A percentile compares a stretch with the other conserved stretches of the same genome.
These are phyloP conservation scores for Spinibarbus caldwelli DNA, from an alignment of 2,797 vertebrate genomes.

Conservation along the genomic window DNA sequence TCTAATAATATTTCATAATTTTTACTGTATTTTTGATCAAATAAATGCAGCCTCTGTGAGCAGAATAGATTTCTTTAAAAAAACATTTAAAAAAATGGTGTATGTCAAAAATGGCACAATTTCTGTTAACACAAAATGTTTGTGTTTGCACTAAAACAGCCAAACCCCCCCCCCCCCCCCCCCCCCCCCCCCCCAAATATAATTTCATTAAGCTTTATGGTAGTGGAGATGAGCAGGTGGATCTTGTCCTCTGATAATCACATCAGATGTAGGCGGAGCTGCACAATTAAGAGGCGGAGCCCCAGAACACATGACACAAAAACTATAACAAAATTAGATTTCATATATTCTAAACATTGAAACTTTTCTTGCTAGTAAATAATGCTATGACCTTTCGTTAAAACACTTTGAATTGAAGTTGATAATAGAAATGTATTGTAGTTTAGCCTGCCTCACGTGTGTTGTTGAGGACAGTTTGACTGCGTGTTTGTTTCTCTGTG, in stretches of 20 bases:
- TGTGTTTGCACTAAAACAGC: background rate
- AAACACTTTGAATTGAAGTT: background rate
- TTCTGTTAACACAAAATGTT: background rate
- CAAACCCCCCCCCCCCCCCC: no score
- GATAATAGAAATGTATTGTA: no score
- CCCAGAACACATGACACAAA: background rate
- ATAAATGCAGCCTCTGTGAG: background rate
- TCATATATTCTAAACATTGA: background rate
- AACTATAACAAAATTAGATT: background rate
- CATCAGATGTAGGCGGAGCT: background rate
- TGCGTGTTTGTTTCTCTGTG: no score
- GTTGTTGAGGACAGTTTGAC: background rate
- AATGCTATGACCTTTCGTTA: background rate
- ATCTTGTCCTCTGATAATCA: no score
- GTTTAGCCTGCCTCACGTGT: no score
- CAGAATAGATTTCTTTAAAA: background rate
- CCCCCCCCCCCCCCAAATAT: no score
- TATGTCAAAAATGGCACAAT: background rate
- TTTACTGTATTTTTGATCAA: background rate
- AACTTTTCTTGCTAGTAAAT: background rate
- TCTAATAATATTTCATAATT: background rate
- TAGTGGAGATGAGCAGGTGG: background rate
- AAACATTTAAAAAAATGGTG: background rate
- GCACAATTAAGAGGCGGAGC: background rate
- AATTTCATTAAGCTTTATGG: background rate